Conservation (phyloP, 2,113 vertebrate species). For the Desmodus rotundus region DNA sequence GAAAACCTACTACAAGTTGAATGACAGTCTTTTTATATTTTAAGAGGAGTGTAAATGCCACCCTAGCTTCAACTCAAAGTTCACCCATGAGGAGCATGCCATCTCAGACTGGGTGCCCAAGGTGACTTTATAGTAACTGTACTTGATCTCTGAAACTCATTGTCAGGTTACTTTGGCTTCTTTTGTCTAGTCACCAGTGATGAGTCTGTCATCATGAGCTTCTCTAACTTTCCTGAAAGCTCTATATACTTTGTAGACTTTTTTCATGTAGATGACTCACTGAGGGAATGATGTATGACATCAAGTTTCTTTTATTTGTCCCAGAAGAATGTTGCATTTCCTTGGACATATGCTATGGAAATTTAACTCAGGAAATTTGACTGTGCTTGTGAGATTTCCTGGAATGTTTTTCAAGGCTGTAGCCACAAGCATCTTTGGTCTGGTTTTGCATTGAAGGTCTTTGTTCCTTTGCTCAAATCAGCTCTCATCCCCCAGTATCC, state of each 20-base stretch:
- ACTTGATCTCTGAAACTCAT: neutral
- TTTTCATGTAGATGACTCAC: neutral
- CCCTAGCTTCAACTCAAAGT: neutral
- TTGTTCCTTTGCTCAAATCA: neutral
- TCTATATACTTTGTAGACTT: neutral
- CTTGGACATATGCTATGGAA: neutral
- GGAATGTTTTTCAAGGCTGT: neutral
- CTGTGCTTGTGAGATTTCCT: neutral
- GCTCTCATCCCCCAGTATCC: neutral
- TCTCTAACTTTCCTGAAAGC: neutral
- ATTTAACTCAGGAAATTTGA: neutral
- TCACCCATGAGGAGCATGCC: neutral
- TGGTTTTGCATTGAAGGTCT: neutral
- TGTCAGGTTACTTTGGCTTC: neutral
- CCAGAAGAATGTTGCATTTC: neutral
- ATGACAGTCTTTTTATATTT: constrained; percentile 50
- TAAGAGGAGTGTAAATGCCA: constrained; percentile 39
- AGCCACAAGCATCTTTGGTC: neutral
- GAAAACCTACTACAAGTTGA: constrained; percentile 33
- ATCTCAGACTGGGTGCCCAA: neutral
- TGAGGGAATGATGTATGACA: neutral
- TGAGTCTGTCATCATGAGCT: neutral
- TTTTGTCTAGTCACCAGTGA: neutral
- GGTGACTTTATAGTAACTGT: neutral
- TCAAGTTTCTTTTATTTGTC: neutral